Conservation (phyloP, 2,113 vertebrate genomes). For the Hepsetus odoe region DNA sequence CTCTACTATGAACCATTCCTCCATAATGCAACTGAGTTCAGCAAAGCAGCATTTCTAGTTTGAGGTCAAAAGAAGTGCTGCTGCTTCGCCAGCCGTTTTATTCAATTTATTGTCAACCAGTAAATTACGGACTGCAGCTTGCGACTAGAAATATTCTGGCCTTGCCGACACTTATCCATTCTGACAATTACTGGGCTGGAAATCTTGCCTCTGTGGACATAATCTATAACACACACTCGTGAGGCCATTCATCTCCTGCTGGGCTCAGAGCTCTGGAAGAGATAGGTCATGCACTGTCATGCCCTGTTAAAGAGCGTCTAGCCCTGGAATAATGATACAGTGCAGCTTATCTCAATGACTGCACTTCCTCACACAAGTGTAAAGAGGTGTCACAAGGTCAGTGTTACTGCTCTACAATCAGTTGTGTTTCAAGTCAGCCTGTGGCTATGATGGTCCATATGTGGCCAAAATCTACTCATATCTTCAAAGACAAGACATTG, state of each 20-base stretch:
- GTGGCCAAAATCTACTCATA: no score
- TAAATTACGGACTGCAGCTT: not conserved
- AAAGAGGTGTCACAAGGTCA: not conserved
- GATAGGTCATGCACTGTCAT: not conserved
- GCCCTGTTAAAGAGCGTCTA: not conserved
- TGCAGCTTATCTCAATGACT: not conserved
- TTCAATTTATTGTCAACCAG: not conserved
- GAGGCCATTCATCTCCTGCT: not conserved
- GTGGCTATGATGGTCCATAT: no score
- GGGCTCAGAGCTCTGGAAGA: not conserved
- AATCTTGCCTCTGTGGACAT: not conserved
- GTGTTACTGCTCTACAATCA: not conserved
- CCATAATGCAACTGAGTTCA: no score
- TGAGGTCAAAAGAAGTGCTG: not conserved
- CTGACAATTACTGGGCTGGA: constrained; percentile 9
- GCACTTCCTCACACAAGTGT: not conserved
- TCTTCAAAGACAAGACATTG: no score
- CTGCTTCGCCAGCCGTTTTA: not conserved
- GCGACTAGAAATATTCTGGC: not conserved
- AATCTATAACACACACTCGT: not conserved
- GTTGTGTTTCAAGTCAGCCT: not conserved
- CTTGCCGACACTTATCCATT: not conserved
- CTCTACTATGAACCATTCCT: no score
- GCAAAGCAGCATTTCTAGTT: not conserved
- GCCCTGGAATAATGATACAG: not conserved